Percentiles rank a stretch among this genome's conserved stretches.
Evolutionary conservation across 2,888 invertebrate species (phyloP).

Genomic region (Aquatica leii): DNA sequence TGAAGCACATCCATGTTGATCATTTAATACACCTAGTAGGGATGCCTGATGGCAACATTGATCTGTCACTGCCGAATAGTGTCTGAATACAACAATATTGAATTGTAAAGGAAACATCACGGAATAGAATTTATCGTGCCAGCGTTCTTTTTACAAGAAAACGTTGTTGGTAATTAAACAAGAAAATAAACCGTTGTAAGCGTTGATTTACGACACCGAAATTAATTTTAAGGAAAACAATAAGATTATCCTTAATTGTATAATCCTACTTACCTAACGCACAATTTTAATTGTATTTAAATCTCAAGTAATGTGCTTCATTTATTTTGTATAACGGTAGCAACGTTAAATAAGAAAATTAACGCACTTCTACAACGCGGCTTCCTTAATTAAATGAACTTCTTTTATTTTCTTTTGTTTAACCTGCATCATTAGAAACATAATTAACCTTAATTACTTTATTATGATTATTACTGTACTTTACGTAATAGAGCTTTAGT

Average conservation of each 20-base stretch:
- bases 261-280: not conserved
- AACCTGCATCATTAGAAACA: slow-evolving; percentile 10
- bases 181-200: too few relatives aligned
- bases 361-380: slow-evolving; percentile 13
- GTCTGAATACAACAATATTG: slow-evolving; percentile 10
- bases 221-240: not conserved
- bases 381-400: slow-evolving; percentile 16
- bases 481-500: slow-evolving; percentile 4
- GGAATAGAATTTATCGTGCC: slow-evolving; percentile 4
- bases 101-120: slow-evolving; percentile 5
- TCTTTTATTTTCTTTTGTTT: slow-evolving; percentile 17
- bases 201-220: not conserved
- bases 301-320: not conserved
- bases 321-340: slow-evolving; percentile 1
- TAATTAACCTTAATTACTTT: slow-evolving; percentile 26
- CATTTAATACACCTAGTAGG: slow-evolving; percentile 45
- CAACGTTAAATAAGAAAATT: slow-evolving; percentile 13
- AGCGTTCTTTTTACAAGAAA: not conserved
- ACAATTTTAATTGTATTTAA: slow-evolving; percentile 9
- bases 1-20: slow-evolving; percentile 45
- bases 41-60: slow-evolving; percentile 44
- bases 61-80: slow-evolving; percentile 32
- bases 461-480: slow-evolving; percentile 3
- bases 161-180: not conserved
- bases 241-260: not conserved